Percentiles rank a stretch among this genome's conserved stretches.
Conservation (phyloP, 2,888 invertebrate genomes). For the Ornithoptera alexandrae region DNA sequence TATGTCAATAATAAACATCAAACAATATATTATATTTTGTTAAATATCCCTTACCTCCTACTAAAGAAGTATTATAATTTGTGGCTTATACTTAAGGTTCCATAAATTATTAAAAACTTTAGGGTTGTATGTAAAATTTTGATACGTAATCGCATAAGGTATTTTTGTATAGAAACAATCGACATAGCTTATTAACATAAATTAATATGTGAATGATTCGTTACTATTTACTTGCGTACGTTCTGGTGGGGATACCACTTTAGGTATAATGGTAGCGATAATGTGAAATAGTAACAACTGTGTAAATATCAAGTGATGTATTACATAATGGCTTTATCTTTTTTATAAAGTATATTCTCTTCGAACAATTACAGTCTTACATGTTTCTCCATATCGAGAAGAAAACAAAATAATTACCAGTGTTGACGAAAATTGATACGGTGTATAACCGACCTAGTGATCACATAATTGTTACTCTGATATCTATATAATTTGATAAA, state of each 20-base stretch:
- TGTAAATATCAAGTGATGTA: slow-evolving; percentile 1
- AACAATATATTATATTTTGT: too few species aligned
- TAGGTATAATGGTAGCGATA: slow-evolving; percentile 3
- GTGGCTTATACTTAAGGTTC: neutral
- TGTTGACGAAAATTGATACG: too few species aligned
- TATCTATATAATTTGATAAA: too few species aligned
- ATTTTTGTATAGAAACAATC: neutral
- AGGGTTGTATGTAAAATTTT: neutral
- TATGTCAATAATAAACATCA: too few species aligned
- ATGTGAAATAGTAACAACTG: slow-evolving; percentile 9
- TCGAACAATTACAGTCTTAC: neutral
- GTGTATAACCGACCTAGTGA: too few species aligned
- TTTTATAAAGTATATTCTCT: neutral
- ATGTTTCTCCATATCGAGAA: too few species aligned
- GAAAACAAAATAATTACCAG: too few species aligned
- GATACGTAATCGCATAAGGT: neutral
- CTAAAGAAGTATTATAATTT: too few species aligned
- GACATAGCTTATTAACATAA: slow-evolving; percentile 1
- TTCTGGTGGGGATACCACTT: neutral
- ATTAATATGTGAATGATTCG: neutral
- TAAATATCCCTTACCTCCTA: too few species aligned
- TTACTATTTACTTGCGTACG: slow-evolving; percentile 6
- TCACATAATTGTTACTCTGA: too few species aligned
- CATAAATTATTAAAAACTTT: neutral
- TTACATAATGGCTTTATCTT: neutral